A percentile compares a stretch with the other conserved stretches of the same genome.
These are phyloP conservation scores for Petromus typicus DNA, from an alignment of 2,113 vertebrate genomes.

Conservation along the genomic window DNA sequence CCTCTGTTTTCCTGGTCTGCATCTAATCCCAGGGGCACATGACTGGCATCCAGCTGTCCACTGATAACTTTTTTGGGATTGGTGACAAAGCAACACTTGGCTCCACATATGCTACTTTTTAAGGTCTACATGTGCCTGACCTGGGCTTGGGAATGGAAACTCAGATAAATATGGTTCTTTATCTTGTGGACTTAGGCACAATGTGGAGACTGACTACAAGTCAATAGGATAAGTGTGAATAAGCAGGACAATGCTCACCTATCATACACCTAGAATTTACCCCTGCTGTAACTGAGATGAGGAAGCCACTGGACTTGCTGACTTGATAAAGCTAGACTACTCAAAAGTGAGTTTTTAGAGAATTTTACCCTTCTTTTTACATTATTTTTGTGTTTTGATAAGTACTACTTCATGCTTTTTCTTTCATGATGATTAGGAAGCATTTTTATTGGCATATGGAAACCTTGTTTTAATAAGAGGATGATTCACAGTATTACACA, in stretches of 20 bases:
- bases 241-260: neutral
- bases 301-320: neutral
- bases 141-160: neutral
- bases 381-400: constrained; percentile 3
- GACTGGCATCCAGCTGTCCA: neutral
- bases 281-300: neutral
- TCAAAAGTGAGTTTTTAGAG: neutral
- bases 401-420: neutral
- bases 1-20: neutral
- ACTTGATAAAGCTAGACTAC: neutral
- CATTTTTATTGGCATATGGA: neutral
- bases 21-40: neutral
- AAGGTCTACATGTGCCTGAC: neutral
- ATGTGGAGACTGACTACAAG: neutral
- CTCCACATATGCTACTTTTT: neutral
- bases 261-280: neutral
- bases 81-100: neutral
- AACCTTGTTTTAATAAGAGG: neutral
- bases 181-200: neutral
- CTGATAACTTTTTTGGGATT: too few relatives aligned
- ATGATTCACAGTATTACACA: neutral
- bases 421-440: neutral
- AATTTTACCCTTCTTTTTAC: neutral
- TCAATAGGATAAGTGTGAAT: neutral
- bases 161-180: neutral